phyloP scores from a whole-genome alignment of 2,888 invertebrate genomes.

The Hedychridium roseum region DNA sequence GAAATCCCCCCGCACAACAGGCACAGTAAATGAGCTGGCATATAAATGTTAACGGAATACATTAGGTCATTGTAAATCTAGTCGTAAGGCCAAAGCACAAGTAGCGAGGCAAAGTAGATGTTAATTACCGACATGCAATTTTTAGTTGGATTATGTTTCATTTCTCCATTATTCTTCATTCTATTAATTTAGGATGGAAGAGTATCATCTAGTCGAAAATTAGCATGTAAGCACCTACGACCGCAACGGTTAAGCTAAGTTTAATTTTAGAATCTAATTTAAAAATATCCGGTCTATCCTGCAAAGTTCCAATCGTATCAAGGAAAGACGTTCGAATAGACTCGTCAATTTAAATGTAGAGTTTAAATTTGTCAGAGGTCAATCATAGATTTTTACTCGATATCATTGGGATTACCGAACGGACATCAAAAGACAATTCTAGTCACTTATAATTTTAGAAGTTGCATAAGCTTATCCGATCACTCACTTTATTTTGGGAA shows the following conservation, averaged over 20 bases:
- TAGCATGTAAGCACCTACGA: conserved; percentile 16
- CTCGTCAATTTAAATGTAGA: conserved; percentile 8
- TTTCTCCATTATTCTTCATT: conserved; percentile 47
- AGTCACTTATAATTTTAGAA: conserved; percentile 1
- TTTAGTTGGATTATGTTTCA: conserved; percentile 36
- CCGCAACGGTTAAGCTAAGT: not conserved
- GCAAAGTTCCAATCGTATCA: not conserved
- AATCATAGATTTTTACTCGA: not conserved
- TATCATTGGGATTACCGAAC: not conserved
- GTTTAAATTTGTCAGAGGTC: conserved; percentile 11
- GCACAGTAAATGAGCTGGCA: too few relatives aligned
- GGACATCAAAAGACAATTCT: not conserved
- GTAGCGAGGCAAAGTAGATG: too few relatives aligned
- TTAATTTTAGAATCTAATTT: not conserved
- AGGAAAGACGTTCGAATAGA: too few relatives aligned
- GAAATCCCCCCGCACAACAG: too few relatives aligned
- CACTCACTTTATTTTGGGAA: conserved; percentile 22
- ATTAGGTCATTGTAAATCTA: too few relatives aligned
- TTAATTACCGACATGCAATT: too few relatives aligned
- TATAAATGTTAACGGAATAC: too few relatives aligned
- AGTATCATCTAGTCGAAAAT: conserved; percentile 58
- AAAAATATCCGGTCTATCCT: not conserved
- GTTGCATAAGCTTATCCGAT: not conserved
- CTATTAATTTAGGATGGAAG: conserved; percentile 47
- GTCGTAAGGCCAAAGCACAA: not conserved